Base-by-base conservation (phyloP, 2,888 invertebrate species). In the Seira ritae region DNA sequence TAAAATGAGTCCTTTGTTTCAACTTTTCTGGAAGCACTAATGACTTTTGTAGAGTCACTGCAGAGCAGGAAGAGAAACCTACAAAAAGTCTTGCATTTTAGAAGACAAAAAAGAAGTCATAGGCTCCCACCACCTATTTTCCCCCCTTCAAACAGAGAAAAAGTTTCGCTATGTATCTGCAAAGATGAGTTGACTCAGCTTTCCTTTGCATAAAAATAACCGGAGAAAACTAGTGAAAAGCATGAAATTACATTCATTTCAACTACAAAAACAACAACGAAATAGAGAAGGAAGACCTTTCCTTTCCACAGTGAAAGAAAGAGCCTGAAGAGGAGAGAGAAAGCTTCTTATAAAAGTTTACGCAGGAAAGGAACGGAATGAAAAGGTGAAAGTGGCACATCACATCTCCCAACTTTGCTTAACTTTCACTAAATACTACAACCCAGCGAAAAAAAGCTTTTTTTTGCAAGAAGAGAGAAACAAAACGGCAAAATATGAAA, bases 1-100 rank as follows among this genome's bases (percentile, higher is more conserved):
- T 82, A 82, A 79, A 85, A 79, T 80, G 82, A 85, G 78, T 66
- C 85, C 73, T 85, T 85, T 85, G 80, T 83, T 85, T 75, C 82
- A 76, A 73, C 72, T 77, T 77, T 82, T 70, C 79, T 22, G 17
- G 67, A 17, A 67, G 80, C 69, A 73, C 80, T 80, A 80, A 80
- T 80, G 80, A 80, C 80, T 80, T 79, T 79, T 79, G 67, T 72
- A 79, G 62, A 62, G 62, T 71, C 72, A 46, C 62, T 79, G 72
- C 17, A 79, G 72, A 8, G 62, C 22, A 65, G 42, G 1, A n/a
- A 12, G 55, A 55, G 55, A 70, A 71, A 65, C 31, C 37, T 50
- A 15, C 65, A 31, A 17, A 46, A 24, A 31, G 20, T 22, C 23
- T 15, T 19, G 24, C 75, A 71, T 71, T 81, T 79, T 75, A 66